Percentiles rank a stretch among this genome's conserved stretches.
Conservation (phyloP, 2,113 vertebrate genomes). For the Todiramphus chloris region DNA sequence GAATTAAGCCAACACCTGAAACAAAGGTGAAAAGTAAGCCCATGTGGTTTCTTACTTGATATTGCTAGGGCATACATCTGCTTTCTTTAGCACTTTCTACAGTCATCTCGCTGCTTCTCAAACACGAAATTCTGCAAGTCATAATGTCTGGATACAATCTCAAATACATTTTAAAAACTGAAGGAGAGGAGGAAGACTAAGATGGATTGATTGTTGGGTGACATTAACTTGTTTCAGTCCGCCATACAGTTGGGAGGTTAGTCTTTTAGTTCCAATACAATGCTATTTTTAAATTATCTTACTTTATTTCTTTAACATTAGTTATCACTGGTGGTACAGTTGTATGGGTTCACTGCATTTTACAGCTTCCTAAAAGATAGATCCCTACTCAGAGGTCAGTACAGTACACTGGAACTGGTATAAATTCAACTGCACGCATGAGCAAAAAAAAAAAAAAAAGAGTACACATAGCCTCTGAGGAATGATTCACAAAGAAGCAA, state of each 20-base stretch:
- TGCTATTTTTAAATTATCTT: neutral
- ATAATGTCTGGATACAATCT: neutral
- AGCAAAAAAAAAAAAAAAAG: neutral
- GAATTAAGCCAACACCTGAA: neutral
- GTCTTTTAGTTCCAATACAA: neutral
- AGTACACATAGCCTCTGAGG: neutral
- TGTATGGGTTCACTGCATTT: neutral
- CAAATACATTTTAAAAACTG: rapidly evolving
- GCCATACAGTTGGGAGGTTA: neutral
- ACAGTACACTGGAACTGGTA: neutral
- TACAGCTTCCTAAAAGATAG: neutral
- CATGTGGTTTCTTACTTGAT: neutral
- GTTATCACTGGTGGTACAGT: neutral
- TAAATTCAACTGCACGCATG: neutral
- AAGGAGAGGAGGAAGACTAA: neutral
- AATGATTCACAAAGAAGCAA: neutral
- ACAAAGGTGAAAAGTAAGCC: neutral
- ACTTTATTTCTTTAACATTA: neutral
- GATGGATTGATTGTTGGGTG: neutral
- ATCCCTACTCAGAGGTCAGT: neutral
- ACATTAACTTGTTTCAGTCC: neutral
- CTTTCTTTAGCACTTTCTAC: neutral
- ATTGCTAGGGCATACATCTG: rapidly evolving
- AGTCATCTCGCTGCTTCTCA: neutral
- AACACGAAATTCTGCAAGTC: neutral